A percentile compares a stretch with the other conserved stretches of the same genome.
Evolutionary conservation across 2,888 invertebrate genomes (phyloP).

Genomic region (Apodemia duryi): DNA sequence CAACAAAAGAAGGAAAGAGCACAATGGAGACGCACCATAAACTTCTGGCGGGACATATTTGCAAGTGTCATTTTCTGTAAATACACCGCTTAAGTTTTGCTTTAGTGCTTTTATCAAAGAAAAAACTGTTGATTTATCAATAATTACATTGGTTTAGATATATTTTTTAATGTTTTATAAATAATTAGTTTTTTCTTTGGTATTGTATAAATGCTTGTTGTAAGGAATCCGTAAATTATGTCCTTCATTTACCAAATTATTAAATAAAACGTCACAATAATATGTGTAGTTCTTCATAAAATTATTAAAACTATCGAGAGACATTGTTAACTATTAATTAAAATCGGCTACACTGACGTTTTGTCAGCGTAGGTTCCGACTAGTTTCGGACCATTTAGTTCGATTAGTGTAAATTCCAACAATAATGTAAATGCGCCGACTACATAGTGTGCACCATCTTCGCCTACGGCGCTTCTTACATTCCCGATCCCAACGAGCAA

Average conservation of each 20-base stretch:
- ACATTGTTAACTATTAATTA: too few species aligned
- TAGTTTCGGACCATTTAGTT: too few species aligned
- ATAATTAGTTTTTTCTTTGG: slow-evolving; percentile 66
- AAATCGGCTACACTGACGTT: too few species aligned
- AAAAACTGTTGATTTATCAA: slow-evolving; percentile 43
- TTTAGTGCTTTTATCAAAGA: slow-evolving; percentile 48
- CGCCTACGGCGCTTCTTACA: too few species aligned
- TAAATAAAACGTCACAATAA: background rate
- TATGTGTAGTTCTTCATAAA: too few species aligned
- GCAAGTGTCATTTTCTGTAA: slow-evolving; percentile 72
- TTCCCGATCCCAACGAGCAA: too few species aligned
- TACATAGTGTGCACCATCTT: too few species aligned
- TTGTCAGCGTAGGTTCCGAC: too few species aligned
- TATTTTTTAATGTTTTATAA: background rate
- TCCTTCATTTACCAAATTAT: background rate
- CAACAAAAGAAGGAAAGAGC: slow-evolving; percentile 73
- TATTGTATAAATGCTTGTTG: slow-evolving; percentile 41
- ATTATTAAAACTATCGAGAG: too few species aligned
- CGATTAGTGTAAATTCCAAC: too few species aligned
- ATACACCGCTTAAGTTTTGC: slow-evolving; percentile 37
- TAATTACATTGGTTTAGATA: background rate
- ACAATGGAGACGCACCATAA: slow-evolving; percentile 77
- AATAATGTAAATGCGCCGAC: too few species aligned
- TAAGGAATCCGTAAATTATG: background rate
- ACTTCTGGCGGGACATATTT: slow-evolving; percentile 78